A percentile compares a stretch with the other conserved stretches of the same genome.
phyloP scores from a whole-genome alignment of 2,113 vertebrate genomes.

The Nymphicus hollandicus region DNA sequence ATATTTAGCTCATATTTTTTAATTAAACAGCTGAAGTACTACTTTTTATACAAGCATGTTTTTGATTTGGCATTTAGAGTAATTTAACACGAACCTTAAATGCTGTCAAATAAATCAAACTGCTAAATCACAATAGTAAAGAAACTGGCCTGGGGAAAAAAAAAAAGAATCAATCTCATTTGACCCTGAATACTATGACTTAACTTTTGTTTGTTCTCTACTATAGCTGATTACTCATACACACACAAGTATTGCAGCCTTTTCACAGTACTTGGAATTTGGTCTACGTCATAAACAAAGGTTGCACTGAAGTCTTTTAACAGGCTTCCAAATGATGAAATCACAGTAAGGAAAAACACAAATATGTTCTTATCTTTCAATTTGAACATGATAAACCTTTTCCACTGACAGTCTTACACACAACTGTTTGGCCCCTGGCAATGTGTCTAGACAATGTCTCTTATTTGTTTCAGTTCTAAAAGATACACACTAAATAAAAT shows the following conservation, averaged over 20 bases:
- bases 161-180: background rate
- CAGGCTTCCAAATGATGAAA: conserved; percentile 50
- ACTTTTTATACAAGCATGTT: background rate
- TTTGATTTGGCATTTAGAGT: background rate
- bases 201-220: background rate
- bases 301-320: conserved; percentile 1
- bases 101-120: background rate
- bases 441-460: conserved; percentile 57
- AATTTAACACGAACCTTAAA: background rate
- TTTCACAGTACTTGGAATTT: background rate
- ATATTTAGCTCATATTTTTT: background rate
- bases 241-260: background rate
- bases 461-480: conserved; percentile 19
- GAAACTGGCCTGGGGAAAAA: background rate
- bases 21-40: background rate
- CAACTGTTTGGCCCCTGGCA: conserved; percentile 54
- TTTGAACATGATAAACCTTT: conserved; percentile 25
- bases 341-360: conserved; percentile 15
- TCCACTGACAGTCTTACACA: conserved; percentile 31
- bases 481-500: background rate
- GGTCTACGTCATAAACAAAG: background rate
- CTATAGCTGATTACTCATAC: background rate
- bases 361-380: conserved; percentile 54
- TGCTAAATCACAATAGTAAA: background rate
- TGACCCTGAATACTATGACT: background rate